Evolutionary conservation across 2,113 vertebrate species (phyloP), one percentile per base, ranked within the genome.

Genomic region (Pelecanus crispus): DNA sequence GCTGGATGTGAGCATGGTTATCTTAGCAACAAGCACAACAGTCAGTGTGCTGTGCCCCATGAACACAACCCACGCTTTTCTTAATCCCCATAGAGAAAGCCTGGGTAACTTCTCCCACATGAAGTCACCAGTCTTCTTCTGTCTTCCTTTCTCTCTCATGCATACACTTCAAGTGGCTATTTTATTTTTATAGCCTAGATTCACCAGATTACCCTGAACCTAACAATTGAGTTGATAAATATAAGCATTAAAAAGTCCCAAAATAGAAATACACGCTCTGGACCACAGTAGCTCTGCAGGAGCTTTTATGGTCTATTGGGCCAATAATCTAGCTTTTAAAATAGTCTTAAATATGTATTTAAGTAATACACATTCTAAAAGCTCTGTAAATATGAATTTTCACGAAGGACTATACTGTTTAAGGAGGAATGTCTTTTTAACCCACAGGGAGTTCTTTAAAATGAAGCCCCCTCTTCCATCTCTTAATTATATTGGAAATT

Each of bases 321-420:
- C 91, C 92, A 96, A 92, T 95, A 97, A 97, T 95, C 89, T 66
- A 58, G 17, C 66, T 97, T 97, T 96, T 89, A 91, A 96, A 97
- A 88, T 44, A 53, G 44, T 53, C 75, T 96, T 97, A 94, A 97
- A 92, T 92, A 94, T 81, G 89, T 82, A 58, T 88, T 97, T 97
- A 96, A 97, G 93, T 91, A 95, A 97, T 85, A 68, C 55, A 74
- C 71, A 11, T 66, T 52, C 77, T 81, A 89, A 92, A 93, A 95
- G 85, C 59, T 73, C 91, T 65, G 87, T 97, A 96, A 97, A 97
- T 95, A 94, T 2, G 44, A 94, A 71, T 97, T 88, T 92, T 81
- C 80, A 74, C 75, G 18, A 61, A 91, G 50, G 50, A 71, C 28
- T 42, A 18, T 2, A 50, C 31, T 84, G 53, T 73, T 92, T 56